These are phyloP conservation scores for Ophiothrix spiculata DNA, from an alignment of 35 echinoderm and acorn worm genomes.

Conservation along the genomic window DNA sequence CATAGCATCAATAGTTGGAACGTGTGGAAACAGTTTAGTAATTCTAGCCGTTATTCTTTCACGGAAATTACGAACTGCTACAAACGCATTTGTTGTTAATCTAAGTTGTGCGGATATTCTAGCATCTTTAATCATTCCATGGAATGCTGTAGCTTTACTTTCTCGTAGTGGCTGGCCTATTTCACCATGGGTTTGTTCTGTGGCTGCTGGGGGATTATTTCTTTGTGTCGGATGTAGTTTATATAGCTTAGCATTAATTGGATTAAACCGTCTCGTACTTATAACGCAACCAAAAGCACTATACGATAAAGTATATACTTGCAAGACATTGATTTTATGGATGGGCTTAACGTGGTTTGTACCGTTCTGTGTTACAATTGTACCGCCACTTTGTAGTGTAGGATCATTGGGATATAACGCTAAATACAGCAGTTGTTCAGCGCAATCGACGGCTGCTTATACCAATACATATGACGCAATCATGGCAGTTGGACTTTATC, in stretches of 20 bases:
- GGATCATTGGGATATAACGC: slow-evolving; percentile 60
- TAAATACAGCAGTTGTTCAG: slow-evolving; percentile 65
- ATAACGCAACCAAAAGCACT: slow-evolving; percentile 40
- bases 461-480: slow-evolving; percentile 64
- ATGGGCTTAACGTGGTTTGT: slow-evolving; percentile 58
- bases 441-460: slow-evolving; percentile 42
- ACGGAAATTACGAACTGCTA: slow-evolving; percentile 67
- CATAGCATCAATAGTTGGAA: slow-evolving; percentile 33
- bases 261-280: slow-evolving; percentile 56
- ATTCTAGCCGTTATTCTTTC: slow-evolving; percentile 53
- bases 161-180: slow-evolving; percentile 46
- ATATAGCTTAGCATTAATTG: slow-evolving; percentile 63
- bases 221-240: slow-evolving; percentile 67
- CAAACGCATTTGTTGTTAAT: slow-evolving; percentile 94
- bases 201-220: slow-evolving; percentile 55
- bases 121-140: slow-evolving; percentile 58
- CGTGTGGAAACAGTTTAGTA: slow-evolving; percentile 39
- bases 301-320: slow-evolving; percentile 46
- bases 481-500: slow-evolving; percentile 50
- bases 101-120: slow-evolving; percentile 79
- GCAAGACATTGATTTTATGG: slow-evolving; percentile 39
- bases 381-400: slow-evolving; percentile 48
- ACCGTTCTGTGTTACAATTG: slow-evolving; percentile 46
- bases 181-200: slow-evolving; percentile 35
- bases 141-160: slow-evolving; percentile 68